Conservation (phyloP, 2,888 invertebrate genomes). For the Aethes cnicana region DNA sequence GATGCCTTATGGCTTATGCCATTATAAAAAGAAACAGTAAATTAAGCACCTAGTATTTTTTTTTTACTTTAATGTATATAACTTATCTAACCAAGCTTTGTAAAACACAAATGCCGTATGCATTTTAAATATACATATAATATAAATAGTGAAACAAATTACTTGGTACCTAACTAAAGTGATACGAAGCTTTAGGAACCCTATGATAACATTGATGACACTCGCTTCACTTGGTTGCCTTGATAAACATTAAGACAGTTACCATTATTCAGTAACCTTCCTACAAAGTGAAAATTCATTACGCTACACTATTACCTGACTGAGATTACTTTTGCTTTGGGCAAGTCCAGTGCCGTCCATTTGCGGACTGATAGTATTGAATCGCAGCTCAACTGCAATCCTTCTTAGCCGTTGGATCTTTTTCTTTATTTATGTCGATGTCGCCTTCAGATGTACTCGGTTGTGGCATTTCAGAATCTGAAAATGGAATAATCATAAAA, state of each 20-base stretch:
- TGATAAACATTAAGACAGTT: background rate
- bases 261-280: conserved; percentile 34
- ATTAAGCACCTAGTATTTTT: too few relatives aligned
- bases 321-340: conserved; percentile 79
- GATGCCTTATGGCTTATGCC: too few relatives aligned
- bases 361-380: conserved; percentile 46
- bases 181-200: too few relatives aligned
- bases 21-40: too few relatives aligned
- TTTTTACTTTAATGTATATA: too few relatives aligned
- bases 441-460: conserved; percentile 61
- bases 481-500: conserved; percentile 37
- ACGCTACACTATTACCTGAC: conserved; percentile 68
- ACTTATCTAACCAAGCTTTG: too few relatives aligned
- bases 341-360: conserved; percentile 61
- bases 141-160: too few relatives aligned
- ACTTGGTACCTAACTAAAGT: background rate
- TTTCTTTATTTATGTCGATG: conserved; percentile 47
- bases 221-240: background rate
- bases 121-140: too few relatives aligned
- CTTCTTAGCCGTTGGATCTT: conserved; percentile 50
- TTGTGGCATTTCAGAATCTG: conserved; percentile 61
- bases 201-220: too few relatives aligned
- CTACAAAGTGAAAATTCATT: conserved; percentile 54
- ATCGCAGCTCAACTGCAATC: conserved; percentile 73
- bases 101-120: too few relatives aligned